Conservation (phyloP, 2,888 invertebrate species). For the Mesorhabditis spiculigera region DNA sequence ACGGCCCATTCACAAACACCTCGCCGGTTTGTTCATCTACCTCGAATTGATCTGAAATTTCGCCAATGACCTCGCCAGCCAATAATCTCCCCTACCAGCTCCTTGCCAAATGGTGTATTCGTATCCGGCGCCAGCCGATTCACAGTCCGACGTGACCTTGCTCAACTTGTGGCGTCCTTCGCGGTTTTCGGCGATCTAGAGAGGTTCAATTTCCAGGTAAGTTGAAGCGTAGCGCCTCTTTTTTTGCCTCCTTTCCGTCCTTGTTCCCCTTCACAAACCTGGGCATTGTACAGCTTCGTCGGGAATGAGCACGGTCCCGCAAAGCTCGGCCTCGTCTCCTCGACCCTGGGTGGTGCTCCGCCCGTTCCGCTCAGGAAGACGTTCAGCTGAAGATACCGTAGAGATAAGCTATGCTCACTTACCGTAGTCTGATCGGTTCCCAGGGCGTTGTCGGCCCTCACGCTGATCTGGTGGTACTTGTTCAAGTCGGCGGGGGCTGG, state of each 20-base stretch:
- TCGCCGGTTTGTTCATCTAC: constrained; percentile 42
- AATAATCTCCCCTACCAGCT: background rate
- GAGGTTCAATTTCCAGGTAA: constrained; percentile 5
- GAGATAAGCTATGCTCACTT: constrained; percentile 5
- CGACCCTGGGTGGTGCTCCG: background rate
- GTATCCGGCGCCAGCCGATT: background rate
- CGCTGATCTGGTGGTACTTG: constrained; percentile 31
- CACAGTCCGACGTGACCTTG: constrained; percentile 7
- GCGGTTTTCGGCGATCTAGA: background rate
- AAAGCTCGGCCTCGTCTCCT: background rate
- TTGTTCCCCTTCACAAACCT: background rate
- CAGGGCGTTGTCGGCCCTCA: constrained; percentile 39
- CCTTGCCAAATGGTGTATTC: constrained; percentile 3
- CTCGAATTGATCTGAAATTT: constrained; percentile 43
- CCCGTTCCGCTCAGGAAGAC: background rate
- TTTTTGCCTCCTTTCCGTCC: too few relatives aligned
- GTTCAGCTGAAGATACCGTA: background rate
- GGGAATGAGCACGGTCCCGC: background rate
- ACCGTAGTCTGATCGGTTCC: constrained; percentile 32
- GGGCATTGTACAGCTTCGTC: background rate
- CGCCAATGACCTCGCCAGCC: background rate
- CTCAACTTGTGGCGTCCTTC: constrained; percentile 3
- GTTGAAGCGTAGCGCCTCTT: constrained; percentile 6
- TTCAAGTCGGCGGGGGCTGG: constrained; percentile 36
- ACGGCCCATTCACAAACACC: constrained; percentile 29